Evolutionary conservation across 2,113 vertebrate species (phyloP), one percentile per base, ranked within the genome.

Genomic region (Anarrhichthys ocellatus): DNA sequence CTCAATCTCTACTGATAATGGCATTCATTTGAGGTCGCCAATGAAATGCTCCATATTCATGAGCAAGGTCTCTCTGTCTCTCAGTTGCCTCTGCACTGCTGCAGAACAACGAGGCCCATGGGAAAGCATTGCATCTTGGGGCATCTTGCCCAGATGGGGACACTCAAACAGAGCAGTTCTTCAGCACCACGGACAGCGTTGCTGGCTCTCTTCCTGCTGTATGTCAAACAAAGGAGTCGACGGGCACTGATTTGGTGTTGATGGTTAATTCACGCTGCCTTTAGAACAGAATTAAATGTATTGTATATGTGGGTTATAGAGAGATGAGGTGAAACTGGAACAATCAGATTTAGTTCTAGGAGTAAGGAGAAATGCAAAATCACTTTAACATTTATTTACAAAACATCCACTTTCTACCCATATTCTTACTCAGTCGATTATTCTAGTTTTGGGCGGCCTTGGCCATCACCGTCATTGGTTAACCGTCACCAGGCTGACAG

Each of bases 1-100:
- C 83, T 85, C 80, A n/a, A 56, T 80, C 59, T 69, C 48, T 44
- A 36, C 66, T 67, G 59, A 76, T 87, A 86, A 90, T 86, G 86
- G 87, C 75, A 87, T 85, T 84, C 29, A 74, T 90, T 92, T 88
- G 75, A 90, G 85, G 79, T 85, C 34, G 64, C 73, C 76, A 83
- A 77, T 64, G 42, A 76, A 80, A 81, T 64, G 42, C 46, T 77
- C 59, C 63, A 84, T 89, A 82, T 88, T 83, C 50, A 85, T 91
- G 86, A 90, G 74, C 52, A 2, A 65, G 38, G 50, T 58, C 63
- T 66, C 24, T 63, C 69, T 73, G 46, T 40, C 63, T 46, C 34
- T 56, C 62, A 34, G 68, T 32, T 24, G 44, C 59, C 24, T 73
- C 56, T 46, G 76, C 42, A 34, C 29, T n/a, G 66, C 42, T 61